Conservation (phyloP, 2,797 vertebrate species). For the Anas bahamensis region DNA sequence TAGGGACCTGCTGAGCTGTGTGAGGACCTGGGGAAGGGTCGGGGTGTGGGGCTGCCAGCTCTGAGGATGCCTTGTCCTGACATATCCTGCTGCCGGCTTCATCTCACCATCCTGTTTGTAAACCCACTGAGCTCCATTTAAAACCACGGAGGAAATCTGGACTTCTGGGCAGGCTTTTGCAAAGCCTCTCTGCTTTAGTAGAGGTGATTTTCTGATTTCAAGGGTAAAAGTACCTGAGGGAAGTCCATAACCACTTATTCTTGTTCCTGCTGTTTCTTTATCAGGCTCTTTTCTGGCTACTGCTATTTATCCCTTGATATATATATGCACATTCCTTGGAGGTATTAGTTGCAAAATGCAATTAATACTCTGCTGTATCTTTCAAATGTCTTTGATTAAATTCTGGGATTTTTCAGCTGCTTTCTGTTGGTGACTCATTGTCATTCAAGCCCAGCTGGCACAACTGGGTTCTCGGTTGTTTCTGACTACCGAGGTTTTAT, state of each 20-base stretch:
- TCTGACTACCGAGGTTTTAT: not conserved
- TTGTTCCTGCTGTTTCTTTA: not conserved
- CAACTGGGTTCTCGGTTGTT: not conserved
- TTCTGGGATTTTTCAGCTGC: slow-evolving; percentile 11
- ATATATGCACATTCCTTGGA: not conserved
- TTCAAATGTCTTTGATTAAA: not conserved
- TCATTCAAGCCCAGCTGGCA: slow-evolving; percentile 8
- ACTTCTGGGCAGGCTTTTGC: not conserved
- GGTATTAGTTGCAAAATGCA: not conserved
- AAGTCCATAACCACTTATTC: not conserved
- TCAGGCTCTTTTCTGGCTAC: not conserved
- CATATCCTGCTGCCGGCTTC: not conserved
- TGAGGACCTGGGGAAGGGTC: not conserved
- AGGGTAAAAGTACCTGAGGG: not conserved
- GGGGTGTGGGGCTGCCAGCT: not conserved
- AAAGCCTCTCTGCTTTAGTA: not conserved
- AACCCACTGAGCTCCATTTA: not conserved
- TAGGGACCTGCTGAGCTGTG: not conserved
- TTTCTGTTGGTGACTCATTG: slow-evolving; percentile 32
- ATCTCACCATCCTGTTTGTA: not conserved
- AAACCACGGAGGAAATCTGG: not conserved
- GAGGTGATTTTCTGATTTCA: not conserved
- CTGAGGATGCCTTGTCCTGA: fast-evolving
- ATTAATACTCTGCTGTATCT: not conserved
- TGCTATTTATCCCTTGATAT: not conserved